Evolutionary conservation across 2,113 vertebrate genomes (phyloP), one percentile per base, ranked within the genome.

Genomic region (Microtus pennsylvanicus): DNA sequence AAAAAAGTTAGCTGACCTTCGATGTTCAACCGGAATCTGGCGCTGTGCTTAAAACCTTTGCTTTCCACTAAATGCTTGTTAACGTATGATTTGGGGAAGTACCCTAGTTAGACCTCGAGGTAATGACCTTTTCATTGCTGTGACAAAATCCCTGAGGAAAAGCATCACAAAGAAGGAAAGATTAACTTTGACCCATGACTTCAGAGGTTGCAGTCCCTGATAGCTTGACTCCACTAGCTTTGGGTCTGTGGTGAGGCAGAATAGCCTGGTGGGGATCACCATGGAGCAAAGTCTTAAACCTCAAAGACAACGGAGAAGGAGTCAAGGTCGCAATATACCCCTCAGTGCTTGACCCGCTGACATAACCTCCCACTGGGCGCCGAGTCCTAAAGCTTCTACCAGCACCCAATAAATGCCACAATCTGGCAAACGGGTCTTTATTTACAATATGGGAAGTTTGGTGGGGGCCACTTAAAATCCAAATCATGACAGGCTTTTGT

Each of bases 11-110:
- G 22, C 12, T 16, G 14, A 86, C 89, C 22, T 80, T 76, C 55
- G 67, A 42, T 24, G 30, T 33, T 58, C 22, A 50, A 26, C 16
- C 8, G 58, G 30, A 63, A 74, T 35, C n/a, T 88, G 88, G 45
- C 24, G 30, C 30, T 90, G 12, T 67, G 81, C 24, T 58, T 80
- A 47, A 74, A 81, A 38, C 42, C 82, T 22, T 42, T 77, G 58
- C 13, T 92, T 94, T 96, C 83, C 38, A 69, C 61, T 76, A 91
- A 87, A 87, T 88, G 13, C 24, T 91, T 63, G 5, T 80, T 88
- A 88, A 82, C 47, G 24, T 83, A 42, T 83, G 50, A 77, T 22
- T 74, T 78, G 69, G 45, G 35, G 33, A 65, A 78, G 3, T 78
- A 70, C 42, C 70, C 8, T 21, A 89, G 74, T 78, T 85, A 96